A percentile compares a stretch with the other conserved stretches of the same genome.
phyloP scores from a whole-genome alignment of 2,797 vertebrate genomes.

The Masticophis lateralis region DNA sequence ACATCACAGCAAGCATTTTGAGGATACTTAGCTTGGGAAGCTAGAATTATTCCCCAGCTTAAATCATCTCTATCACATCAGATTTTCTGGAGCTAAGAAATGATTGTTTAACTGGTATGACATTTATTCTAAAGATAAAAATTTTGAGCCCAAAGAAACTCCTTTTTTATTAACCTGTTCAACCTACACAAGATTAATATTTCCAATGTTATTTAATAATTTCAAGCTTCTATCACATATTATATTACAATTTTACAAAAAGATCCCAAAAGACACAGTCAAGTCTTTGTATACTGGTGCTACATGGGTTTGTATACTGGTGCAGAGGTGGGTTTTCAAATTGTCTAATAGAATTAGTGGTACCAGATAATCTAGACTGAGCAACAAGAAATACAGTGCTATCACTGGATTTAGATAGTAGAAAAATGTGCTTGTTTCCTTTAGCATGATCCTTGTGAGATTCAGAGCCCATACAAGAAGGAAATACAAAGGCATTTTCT shows the following conservation, averaged over 20 bases:
- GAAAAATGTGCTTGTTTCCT: background rate
- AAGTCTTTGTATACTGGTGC: background rate
- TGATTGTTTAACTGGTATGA: background rate
- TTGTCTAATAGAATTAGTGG: background rate
- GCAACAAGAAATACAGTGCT: background rate
- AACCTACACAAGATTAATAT: background rate
- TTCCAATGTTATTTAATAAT: background rate
- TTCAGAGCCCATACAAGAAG: background rate
- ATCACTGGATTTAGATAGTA: background rate
- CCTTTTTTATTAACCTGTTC: background rate
- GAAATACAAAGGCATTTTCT: background rate
- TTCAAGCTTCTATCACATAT: background rate
- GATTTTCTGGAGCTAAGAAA: background rate
- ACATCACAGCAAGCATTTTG: background rate
- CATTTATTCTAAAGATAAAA: background rate
- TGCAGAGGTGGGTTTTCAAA: background rate
- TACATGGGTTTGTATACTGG: background rate
- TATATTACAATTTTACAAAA: background rate
- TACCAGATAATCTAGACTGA: background rate
- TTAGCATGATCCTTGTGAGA: background rate
- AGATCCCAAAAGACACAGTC: background rate
- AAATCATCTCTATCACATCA: background rate
- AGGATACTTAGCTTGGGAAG: background rate
- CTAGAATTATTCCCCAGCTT: background rate
- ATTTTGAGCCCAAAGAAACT: background rate